Conservation (phyloP, 1,140 invertebrate genomes). For the Pemphigus obesinymphae region DNA sequence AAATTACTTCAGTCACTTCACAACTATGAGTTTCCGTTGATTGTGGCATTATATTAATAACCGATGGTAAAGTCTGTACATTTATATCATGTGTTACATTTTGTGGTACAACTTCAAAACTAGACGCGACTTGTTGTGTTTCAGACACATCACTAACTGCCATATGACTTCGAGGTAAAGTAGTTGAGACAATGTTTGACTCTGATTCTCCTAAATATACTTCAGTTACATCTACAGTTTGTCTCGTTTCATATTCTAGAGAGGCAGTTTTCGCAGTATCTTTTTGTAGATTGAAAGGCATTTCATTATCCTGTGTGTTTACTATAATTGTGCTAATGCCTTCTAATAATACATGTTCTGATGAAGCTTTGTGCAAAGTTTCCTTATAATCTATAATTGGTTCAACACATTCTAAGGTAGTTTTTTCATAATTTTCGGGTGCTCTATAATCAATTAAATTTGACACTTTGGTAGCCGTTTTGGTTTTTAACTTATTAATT, state of each 20-base stretch:
- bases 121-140: not conserved
- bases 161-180: not conserved
- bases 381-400: not conserved
- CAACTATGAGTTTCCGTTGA: not conserved
- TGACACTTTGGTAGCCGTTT: not conserved
- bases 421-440: conserved; percentile 10
- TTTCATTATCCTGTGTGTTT: conserved; percentile 7
- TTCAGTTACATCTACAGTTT: not conserved
- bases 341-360: conserved; percentile 1
- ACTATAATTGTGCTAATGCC: conserved; percentile 1
- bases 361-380: not conserved
- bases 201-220: conserved; percentile 10
- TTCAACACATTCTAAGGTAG: not conserved
- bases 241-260: not conserved
- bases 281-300: not conserved
- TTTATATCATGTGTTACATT: not conserved
- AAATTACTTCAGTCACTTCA: not conserved
- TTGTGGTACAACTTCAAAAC: not conserved
- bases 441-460: not conserved
- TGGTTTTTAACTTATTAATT: not conserved
- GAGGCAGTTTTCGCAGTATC: not conserved
- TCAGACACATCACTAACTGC: not conserved
- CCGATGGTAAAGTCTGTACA: not conserved
- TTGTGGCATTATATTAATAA: not conserved
- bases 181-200: not conserved